Evolutionary conservation across 2,888 invertebrate genomes (phyloP), one percentile per base, ranked within the genome.

Genomic region (Tipula vernalis): DNA sequence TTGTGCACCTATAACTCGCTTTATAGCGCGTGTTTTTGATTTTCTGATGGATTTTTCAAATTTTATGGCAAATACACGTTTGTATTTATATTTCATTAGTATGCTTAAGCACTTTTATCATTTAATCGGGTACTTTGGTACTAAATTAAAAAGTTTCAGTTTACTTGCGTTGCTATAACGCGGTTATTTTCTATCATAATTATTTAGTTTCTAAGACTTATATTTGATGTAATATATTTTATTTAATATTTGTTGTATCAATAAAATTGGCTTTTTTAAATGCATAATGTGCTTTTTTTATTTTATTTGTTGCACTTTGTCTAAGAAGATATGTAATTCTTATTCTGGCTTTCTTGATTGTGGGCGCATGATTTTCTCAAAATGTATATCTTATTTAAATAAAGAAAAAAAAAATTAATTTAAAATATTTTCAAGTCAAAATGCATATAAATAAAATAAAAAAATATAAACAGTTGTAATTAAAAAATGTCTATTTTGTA

Each of bases 1-100:
- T 89, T 91, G 91, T 90, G 91, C 90, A 89, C 90, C 90, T 88
- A 91, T 91, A 89, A 91, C 91, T 87, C 91, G 91, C 87, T 91
- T 91, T 89, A 89, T 91, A 88, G 91, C 91, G 87, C 90, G 90
- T 85, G 88, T 90, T 88, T 90, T 91, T 88, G 90, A 91, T 87
- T 91, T 90, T 89, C 88, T 91, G 87, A 88, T 91, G 89, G 90
- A 91, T 88, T 86, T 90, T 87, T 89, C 90, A 88, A 91, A 91
- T 89, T 87, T 91, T 87, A 88, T 91, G 88, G 89, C 89, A 88
- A 89, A 91, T 89, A 91, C 90, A 89, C 88, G 89, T 86, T 89
- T 91, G 86, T 91, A 91, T 88, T 89, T 89, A 87, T 91, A 90
- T 88, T 89, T 91, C 87, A 87, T 90, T 47, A 89, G 88, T 83